Evolutionary conservation across 2,113 vertebrate genomes (phyloP).

Genomic region (Albula glossodonta): DNA sequence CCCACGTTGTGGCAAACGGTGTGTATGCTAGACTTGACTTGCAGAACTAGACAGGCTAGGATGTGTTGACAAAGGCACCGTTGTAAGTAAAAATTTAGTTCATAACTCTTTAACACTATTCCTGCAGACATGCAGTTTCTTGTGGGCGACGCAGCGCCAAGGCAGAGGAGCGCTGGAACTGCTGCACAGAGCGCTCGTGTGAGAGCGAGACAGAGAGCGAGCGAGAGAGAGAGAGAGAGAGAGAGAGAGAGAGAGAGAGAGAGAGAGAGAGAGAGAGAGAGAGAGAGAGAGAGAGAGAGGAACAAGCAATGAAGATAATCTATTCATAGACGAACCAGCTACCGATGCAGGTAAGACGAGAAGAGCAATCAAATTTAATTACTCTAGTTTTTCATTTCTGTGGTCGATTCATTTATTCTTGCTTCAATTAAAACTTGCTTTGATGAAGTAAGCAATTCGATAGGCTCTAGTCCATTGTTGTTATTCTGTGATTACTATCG

Average conservation of each 20-base stretch:
- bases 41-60: no score
- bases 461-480: background rate
- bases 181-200: background rate
- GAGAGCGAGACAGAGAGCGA: background rate
- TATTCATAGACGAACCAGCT: background rate
- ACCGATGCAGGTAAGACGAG: background rate
- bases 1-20: no score
- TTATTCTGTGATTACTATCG: background rate
- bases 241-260: background rate
- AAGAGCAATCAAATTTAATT: no score
- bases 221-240: background rate
- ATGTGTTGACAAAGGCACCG: no score
- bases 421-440: background rate
- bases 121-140: no score
- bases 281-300: background rate
- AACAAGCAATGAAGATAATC: background rate
- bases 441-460: background rate
- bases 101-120: no score
- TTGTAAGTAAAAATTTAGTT: no score
- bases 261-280: constrained; percentile 10
- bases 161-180: no score
- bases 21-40: no score
- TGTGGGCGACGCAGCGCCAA: no score
- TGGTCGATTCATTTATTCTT: no score
- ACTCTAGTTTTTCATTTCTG: no score